Evolutionary conservation across 1,140 invertebrate species (phyloP).

Genomic region (Pachypsylla venusta): DNA sequence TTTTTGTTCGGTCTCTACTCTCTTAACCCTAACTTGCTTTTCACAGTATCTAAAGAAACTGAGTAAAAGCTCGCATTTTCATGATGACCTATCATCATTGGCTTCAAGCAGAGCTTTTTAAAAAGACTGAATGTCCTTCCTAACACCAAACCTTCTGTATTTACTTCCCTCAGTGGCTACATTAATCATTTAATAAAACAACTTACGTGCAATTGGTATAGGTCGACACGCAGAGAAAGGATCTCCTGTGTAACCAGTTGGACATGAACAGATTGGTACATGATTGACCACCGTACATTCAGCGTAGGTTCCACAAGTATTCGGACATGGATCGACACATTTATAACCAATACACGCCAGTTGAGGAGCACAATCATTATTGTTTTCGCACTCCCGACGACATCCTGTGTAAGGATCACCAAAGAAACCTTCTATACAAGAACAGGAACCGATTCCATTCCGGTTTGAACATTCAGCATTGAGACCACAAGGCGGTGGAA

Average conservation of each 20-base stretch:
- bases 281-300: constrained; percentile 37
- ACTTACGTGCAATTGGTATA: constrained; percentile 29
- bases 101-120: no score
- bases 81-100: no score
- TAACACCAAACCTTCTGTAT: no score
- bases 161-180: no score
- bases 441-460: constrained; percentile 30
- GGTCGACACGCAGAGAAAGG: constrained; percentile 36
- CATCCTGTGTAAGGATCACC: constrained; percentile 36
- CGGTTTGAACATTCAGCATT: constrained; percentile 32
- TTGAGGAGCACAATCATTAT: constrained; percentile 36
- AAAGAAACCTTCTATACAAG: constrained; percentile 32
- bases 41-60: no score
- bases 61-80: no score
- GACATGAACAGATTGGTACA: constrained; percentile 37
- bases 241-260: constrained; percentile 39
- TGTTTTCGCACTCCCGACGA: constrained; percentile 30
- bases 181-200: neutral
- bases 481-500: constrained; percentile 32
- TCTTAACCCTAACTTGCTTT: no score
- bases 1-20: no score
- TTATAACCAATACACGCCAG: constrained; percentile 36
- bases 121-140: no score
- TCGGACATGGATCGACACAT: constrained; percentile 39
- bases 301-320: constrained; percentile 38